phyloP scores from a whole-genome alignment of 2,797 vertebrate genomes.

The Crax fasciolata region DNA sequence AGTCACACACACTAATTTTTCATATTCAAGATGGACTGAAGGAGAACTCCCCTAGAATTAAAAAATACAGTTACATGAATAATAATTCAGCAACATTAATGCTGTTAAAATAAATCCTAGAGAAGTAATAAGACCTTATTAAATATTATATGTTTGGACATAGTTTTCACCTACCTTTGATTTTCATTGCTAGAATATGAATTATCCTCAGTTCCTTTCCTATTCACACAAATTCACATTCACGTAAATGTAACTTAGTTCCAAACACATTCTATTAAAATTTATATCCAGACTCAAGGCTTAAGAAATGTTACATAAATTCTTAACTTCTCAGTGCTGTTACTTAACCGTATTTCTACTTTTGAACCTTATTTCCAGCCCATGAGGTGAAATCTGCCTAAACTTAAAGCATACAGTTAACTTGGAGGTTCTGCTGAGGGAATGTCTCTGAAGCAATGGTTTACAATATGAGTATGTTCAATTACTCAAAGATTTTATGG shows the following conservation, averaged over 20 bases:
- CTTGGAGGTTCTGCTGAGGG: not conserved
- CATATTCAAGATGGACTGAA: not conserved
- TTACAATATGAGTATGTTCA: not conserved
- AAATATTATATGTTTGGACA: conserved; percentile 59
- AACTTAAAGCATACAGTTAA: not conserved
- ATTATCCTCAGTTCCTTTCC: conserved; percentile 14
- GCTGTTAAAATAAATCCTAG: conserved; percentile 69
- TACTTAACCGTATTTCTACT: not conserved
- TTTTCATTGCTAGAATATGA: conserved; percentile 48
- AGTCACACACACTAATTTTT: not conserved
- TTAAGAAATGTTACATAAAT: not conserved
- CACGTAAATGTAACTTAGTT: not conserved
- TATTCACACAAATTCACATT: not conserved
- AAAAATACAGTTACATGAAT: not conserved
- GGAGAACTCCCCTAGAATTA: conserved; percentile 8
- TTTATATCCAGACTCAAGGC: not conserved
- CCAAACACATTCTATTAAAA: not conserved
- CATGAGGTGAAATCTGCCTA: not conserved
- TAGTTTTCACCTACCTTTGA: conserved; percentile 56
- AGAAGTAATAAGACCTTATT: conserved; percentile 68
- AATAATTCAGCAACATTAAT: conserved; percentile 35
- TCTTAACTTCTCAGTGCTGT: not conserved
- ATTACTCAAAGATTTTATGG: not conserved
- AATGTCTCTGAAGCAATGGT: not conserved
- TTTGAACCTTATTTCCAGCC: not conserved